phyloP scores from a whole-genome alignment of 1,140 invertebrate genomes.

The Drosophila guanche region DNA sequence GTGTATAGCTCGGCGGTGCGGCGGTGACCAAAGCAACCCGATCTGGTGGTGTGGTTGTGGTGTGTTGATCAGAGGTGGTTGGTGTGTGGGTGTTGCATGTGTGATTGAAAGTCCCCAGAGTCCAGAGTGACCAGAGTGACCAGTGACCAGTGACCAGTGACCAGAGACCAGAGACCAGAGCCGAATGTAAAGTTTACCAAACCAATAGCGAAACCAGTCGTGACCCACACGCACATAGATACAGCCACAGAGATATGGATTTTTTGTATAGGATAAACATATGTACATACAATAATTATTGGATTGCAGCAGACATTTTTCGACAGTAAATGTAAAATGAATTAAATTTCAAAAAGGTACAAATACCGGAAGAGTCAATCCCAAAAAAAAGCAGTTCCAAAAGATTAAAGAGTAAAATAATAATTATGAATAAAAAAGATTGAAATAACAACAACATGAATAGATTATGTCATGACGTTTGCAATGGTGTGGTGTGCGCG shows the following conservation, averaged over 20 bases:
- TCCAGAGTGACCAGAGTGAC: no score
- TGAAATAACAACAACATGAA: slow-evolving; percentile 56
- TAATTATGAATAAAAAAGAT: slow-evolving; percentile 43
- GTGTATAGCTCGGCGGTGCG: slow-evolving; percentile 85
- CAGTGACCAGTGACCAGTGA: no score
- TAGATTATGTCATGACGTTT: slow-evolving; percentile 67
- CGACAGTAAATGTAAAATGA: slow-evolving; percentile 72
- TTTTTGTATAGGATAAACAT: slow-evolving; percentile 46
- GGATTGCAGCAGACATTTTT: slow-evolving; percentile 24
- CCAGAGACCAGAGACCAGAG: slow-evolving; percentile 11
- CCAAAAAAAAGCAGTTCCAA: slow-evolving; percentile 62
- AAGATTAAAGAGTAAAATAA: slow-evolving; percentile 74
- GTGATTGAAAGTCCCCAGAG: slow-evolving; percentile 40
- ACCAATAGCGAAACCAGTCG: slow-evolving; percentile 69
- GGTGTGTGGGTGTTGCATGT: slow-evolving; percentile 40
- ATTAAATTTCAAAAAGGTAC: slow-evolving; percentile 70
- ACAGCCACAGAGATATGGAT: slow-evolving; percentile 28
- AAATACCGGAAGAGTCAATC: slow-evolving; percentile 65
- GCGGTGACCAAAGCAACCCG: slow-evolving; percentile 84
- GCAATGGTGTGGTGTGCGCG: slow-evolving; percentile 22
- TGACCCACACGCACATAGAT: slow-evolving; percentile 56
- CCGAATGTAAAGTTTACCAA: slow-evolving; percentile 59
- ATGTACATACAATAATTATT: slow-evolving; percentile 71
- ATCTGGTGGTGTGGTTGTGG: slow-evolving; percentile 72
- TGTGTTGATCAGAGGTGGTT: slow-evolving; percentile 1